Base-by-base conservation (phyloP, 2,113 vertebrate genomes). In the Oryzias curvinotus region DNA sequence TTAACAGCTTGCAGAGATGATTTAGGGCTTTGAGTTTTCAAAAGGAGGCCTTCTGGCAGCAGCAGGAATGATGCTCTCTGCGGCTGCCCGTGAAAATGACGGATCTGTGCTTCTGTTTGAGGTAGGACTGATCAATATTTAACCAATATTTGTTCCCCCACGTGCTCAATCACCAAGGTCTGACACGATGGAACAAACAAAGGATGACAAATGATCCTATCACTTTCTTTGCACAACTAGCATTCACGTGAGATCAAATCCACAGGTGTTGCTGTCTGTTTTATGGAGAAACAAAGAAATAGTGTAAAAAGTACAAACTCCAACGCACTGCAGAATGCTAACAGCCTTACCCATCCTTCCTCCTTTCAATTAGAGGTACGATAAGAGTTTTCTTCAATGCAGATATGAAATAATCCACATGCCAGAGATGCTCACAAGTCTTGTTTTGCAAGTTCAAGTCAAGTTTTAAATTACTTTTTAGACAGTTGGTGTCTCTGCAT, bases 121-220 rank as follows among this genome's bases (percentile, higher is more conserved):
- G 55, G 63, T 28, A 48, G 1, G 44, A 57, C 0, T 3, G 57
- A 83, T 89, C 84, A 45, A 88, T 85, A 86, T 25, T 30, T 68
- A 16, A 65, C 75, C 77, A 49, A 75, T 75, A 77, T 64, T 69
- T 70, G 73, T 74, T 51, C 56, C 75, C 21, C 78, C 73, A 80
- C 53, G 4, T 1, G 18, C 55, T 71, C 47, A 23, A 30, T 72
- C 28, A 36, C 50, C 65, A 10, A 26, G 1, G 43, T 13, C 62
- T n/a, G 63, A 61, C 48, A 26, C 14, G 61, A 64, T 5, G 45
- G 16, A 61, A 19, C 44, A 78, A 81, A 76, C 52, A 19, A 3
- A 26, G 70, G 69, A 62, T 68, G 83, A 86, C 68, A 66, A 80
- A 83, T 3, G 73, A 67, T 21, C 53, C 26, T 14, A 36, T 68